Evolutionary conservation across 2,797 vertebrate species (phyloP).

Genomic region (Mycteria americana): DNA sequence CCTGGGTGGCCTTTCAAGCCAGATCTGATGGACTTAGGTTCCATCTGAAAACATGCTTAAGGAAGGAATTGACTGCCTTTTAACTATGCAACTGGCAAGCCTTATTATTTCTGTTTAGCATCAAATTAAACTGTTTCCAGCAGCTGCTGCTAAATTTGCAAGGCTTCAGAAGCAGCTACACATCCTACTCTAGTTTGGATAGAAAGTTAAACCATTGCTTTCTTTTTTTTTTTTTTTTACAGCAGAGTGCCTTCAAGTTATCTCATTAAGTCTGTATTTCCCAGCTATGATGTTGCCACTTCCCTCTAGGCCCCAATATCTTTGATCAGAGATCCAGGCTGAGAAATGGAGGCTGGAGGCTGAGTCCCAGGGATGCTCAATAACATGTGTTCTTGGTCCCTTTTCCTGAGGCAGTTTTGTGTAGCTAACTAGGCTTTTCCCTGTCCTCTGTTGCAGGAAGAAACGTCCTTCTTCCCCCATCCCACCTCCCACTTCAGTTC

Average conservation of each 20-base stretch:
- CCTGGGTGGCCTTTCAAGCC: background rate
- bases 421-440: background rate
- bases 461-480: background rate
- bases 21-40: background rate
- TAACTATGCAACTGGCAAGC: background rate
- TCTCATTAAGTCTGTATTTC: slow-evolving; percentile 17
- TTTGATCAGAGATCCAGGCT: slow-evolving; percentile 24
- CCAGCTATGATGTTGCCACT: background rate
- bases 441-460: background rate
- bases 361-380: background rate
- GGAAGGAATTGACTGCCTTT: background rate
- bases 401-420: background rate
- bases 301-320: background rate
- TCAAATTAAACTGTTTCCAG: slow-evolving; percentile 5
- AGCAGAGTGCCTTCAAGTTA: background rate
- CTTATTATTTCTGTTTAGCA: slow-evolving; percentile 14
- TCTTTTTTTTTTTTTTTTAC: background rate
- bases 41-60: background rate
- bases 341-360: background rate
- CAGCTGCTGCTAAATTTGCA: background rate
- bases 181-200: background rate
- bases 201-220: background rate
- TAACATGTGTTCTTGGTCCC: background rate
- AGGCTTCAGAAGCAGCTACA: background rate
- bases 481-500: background rate